Conservation (phyloP, 2,888 invertebrate genomes). For the Ecdyonurus torrentis region DNA sequence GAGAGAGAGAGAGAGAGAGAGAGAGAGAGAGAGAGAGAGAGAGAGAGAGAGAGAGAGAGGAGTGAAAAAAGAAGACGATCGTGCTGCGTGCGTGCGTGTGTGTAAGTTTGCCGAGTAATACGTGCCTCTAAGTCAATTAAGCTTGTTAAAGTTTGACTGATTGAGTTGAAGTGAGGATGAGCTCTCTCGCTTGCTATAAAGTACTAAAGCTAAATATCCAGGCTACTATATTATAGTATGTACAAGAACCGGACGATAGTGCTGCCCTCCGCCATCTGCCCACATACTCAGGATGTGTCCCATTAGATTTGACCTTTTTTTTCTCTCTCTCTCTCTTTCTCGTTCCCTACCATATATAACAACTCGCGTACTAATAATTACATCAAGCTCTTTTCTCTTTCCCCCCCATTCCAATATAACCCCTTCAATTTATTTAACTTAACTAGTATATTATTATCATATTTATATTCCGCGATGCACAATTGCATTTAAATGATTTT, state of each 20-base stretch:
- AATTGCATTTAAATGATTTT: background rate
- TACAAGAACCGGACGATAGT: background rate
- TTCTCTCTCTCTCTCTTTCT: no score
- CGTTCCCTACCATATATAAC: background rate
- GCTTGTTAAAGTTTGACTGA: background rate
- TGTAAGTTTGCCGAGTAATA: no score
- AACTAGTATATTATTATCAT: background rate
- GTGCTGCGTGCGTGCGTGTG: no score
- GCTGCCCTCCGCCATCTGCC: background rate
- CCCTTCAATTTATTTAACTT: background rate
- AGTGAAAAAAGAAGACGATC: no score
- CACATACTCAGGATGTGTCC: background rate
- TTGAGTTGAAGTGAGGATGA: conserved; percentile 1
- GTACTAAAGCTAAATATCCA: no score
- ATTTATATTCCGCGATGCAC: background rate
- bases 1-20: no score
- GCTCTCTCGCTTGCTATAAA: no score
- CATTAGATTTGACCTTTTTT: conserved; percentile 3
- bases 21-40: no score
- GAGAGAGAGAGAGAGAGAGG: no score
- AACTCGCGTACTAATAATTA: background rate
- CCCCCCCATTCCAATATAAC: no score
- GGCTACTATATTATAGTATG: no score
- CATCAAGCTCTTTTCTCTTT: background rate
- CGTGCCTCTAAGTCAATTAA: background rate